These are phyloP conservation scores for Calyptommatus sinebrachiatus DNA, from an alignment of 2,113 vertebrate genomes.

Conservation along the genomic window DNA sequence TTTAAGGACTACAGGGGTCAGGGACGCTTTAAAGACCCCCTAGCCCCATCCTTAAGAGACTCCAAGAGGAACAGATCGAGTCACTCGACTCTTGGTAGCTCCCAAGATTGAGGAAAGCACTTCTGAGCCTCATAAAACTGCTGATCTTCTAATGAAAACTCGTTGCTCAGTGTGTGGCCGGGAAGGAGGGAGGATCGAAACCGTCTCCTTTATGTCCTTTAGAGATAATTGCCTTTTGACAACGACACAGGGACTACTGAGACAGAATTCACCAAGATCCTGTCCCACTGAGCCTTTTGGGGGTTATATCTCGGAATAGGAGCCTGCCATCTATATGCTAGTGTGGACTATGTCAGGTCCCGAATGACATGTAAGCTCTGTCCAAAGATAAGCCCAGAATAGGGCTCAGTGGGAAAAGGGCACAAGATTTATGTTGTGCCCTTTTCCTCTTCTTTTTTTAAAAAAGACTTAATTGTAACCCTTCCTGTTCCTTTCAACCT, in stretches of 20 bases:
- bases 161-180: conserved; percentile 18
- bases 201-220: conserved; percentile 4
- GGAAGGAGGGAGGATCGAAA: not conserved
- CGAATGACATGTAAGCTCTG: too few relatives aligned
- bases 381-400: too few relatives aligned
- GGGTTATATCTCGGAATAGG: too few relatives aligned
- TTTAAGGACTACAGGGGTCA: conserved; percentile 69
- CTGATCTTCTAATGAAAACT: conserved; percentile 21
- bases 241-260: not conserved
- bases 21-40: conserved; percentile 61
- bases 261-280: not conserved
- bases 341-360: too few relatives aligned
- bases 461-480: not conserved
- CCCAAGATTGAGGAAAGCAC: not conserved
- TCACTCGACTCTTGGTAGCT: conserved; percentile 23
- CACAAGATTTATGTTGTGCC: too few relatives aligned
- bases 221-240: conserved; percentile 22
- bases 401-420: too few relatives aligned
- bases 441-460: not conserved
- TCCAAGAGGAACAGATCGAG: conserved; percentile 4
- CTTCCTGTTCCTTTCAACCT: not conserved
- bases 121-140: conserved; percentile 11
- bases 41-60: conserved; percentile 64
- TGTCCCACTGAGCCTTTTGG: too few relatives aligned
- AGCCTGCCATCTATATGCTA: too few relatives aligned